phyloP scores from a whole-genome alignment of 2,113 vertebrate species.

The Hippocampus abdominalis region DNA sequence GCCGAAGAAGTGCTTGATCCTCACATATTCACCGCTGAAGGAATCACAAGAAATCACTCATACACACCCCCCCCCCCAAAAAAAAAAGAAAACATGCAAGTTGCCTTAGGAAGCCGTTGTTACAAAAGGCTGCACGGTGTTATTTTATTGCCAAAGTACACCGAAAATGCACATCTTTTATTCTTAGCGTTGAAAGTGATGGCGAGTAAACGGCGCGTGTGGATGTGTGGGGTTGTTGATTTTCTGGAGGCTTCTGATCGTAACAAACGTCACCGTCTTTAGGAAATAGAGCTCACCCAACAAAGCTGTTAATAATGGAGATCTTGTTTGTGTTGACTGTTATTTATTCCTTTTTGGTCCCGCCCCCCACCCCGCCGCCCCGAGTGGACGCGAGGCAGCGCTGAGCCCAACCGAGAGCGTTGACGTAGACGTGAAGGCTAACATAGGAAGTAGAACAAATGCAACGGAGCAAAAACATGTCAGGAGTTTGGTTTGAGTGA shows the following conservation, averaged over 20 bases:
- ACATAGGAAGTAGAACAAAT: background rate
- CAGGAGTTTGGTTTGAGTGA: background rate
- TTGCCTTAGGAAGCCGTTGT: conserved; percentile 35
- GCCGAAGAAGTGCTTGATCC: conserved; percentile 49
- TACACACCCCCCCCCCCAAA: conserved; percentile 26
- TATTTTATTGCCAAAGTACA: conserved; percentile 59
- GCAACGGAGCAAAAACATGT: background rate
- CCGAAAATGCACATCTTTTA: conserved; percentile 58
- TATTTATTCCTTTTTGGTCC: conserved; percentile 63
- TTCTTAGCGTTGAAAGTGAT: conserved; percentile 30
- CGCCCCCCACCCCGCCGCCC: too few relatives aligned
- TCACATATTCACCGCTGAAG: conserved; percentile 56
- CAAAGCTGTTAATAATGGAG: conserved; percentile 50
- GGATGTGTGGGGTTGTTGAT: conserved; percentile 57
- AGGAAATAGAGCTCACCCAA: conserved; percentile 1
- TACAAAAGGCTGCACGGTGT: conserved; percentile 43
- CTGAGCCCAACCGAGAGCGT: conserved; percentile 13
- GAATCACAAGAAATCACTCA: conserved; percentile 6
- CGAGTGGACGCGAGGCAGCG: conserved; percentile 26
- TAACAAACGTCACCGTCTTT: background rate
- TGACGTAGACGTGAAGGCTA: background rate
- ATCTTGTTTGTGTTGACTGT: conserved; percentile 51
- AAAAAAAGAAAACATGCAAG: background rate
- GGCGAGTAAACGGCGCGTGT: conserved; percentile 41
- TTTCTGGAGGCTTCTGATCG: conserved; percentile 41